A percentile compares a stretch with the other conserved stretches of the same genome.
Conservation (phyloP, 1,140 invertebrate genomes). For the Hyles euphorbiae region DNA sequence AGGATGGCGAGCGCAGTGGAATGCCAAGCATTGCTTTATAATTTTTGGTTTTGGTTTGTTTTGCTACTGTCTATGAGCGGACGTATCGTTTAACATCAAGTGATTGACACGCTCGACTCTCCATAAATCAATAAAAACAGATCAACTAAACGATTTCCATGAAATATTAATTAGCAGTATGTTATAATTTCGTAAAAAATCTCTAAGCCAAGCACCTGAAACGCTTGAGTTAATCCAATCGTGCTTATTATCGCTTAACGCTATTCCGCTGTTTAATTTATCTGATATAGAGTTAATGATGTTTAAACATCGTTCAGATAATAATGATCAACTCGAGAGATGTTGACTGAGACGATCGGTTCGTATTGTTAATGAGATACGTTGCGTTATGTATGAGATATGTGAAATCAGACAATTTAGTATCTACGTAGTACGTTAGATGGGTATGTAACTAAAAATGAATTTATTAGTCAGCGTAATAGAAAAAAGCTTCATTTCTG, state of each 20-base stretch:
- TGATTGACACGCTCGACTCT: too few relatives aligned
- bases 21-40: too few relatives aligned
- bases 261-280: too few relatives aligned
- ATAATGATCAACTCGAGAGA: not conserved
- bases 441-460: not conserved
- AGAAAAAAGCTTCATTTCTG: not conserved
- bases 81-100: too few relatives aligned
- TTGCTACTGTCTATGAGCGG: too few relatives aligned
- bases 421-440: not conserved
- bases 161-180: not conserved
- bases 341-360: not conserved
- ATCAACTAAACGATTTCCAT: too few relatives aligned
- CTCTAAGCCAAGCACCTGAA: not conserved
- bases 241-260: not conserved
- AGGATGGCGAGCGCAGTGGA: too few relatives aligned
- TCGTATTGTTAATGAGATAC: not conserved
- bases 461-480: not conserved
- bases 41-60: too few relatives aligned
- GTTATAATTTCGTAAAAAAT: not conserved
- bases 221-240: not conserved
- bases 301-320: not conserved
- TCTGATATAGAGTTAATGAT: not conserved
- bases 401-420: too few relatives aligned
- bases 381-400: too few relatives aligned
- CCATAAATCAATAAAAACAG: too few relatives aligned